Conservation (phyloP, 2,113 vertebrate species). For the Ptyas mucosa region DNA sequence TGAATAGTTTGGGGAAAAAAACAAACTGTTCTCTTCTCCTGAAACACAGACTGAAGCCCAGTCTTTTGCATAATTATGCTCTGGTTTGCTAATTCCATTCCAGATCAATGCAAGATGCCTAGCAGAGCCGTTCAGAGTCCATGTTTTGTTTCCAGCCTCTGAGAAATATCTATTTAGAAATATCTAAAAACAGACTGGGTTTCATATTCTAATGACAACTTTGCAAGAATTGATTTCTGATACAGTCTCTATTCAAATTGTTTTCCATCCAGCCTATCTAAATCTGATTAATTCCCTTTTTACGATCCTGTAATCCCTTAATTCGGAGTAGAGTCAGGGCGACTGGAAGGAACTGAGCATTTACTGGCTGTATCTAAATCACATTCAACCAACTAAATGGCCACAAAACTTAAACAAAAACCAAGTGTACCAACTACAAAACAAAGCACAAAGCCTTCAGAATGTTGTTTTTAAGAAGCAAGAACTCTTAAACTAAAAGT, state of each 20-base stretch:
- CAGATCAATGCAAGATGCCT: neutral
- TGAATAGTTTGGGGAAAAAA: neutral
- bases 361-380: neutral
- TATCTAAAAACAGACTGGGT: neutral
- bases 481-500: too few species aligned
- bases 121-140: too few species aligned
- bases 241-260: neutral
- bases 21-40: neutral
- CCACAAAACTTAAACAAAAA: neutral
- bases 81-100: neutral
- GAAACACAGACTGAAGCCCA: neutral
- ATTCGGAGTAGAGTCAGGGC: neutral
- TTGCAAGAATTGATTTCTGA: neutral
- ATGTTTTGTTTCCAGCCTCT: neutral
- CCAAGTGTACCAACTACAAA: neutral
- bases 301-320: neutral
- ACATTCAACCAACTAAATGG: neutral
- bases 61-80: neutral
- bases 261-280: neutral
- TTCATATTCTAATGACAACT: neutral
- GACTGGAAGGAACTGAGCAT: neutral
- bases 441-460: neutral
- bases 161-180: neutral
- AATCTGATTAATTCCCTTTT: neutral
- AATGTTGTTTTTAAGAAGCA: neutral